Percentiles rank a stretch among this genome's conserved stretches.
These are phyloP conservation scores for Nibea albiflora DNA, from an alignment of 2,113 vertebrate species.

Conservation along the genomic window DNA sequence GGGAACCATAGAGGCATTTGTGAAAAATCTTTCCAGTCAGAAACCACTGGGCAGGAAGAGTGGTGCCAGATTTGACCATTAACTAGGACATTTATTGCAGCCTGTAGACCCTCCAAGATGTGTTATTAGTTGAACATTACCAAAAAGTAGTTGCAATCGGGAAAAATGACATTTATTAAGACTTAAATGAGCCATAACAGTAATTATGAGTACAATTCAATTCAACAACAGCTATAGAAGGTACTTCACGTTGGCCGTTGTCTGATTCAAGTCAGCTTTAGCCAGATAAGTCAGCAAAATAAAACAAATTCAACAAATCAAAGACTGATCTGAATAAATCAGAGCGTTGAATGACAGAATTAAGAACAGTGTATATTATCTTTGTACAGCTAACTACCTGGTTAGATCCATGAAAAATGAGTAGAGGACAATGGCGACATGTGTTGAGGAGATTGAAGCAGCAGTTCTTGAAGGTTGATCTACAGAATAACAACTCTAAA, in stretches of 20 bases:
- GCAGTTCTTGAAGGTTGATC: not conserved
- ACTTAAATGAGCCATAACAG: not conserved
- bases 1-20: slow-evolving; percentile 33
- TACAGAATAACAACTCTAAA: not conserved
- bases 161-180: not conserved
- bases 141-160: not conserved
- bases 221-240: not conserved
- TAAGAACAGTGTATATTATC: not conserved
- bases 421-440: not conserved
- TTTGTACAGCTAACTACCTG: not conserved
- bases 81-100: too few species aligned
- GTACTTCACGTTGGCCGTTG: not conserved
- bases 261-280: not conserved
- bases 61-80: slow-evolving; percentile 8
- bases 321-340: too few species aligned
- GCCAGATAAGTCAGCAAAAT: not conserved
- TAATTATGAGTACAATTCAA: not conserved
- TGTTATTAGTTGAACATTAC: not conserved
- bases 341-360: not conserved
- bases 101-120: not conserved
- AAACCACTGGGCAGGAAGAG: slow-evolving; percentile 19
- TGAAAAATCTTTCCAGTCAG: slow-evolving; percentile 21
- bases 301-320: not conserved
- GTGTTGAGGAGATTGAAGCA: not conserved
- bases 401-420: not conserved